Percentiles rank a stretch among this genome's conserved stretches.
These are phyloP conservation scores for Paraescarpia echinospica DNA, from an alignment of 1,140 invertebrate genomes.

Conservation along the genomic window DNA sequence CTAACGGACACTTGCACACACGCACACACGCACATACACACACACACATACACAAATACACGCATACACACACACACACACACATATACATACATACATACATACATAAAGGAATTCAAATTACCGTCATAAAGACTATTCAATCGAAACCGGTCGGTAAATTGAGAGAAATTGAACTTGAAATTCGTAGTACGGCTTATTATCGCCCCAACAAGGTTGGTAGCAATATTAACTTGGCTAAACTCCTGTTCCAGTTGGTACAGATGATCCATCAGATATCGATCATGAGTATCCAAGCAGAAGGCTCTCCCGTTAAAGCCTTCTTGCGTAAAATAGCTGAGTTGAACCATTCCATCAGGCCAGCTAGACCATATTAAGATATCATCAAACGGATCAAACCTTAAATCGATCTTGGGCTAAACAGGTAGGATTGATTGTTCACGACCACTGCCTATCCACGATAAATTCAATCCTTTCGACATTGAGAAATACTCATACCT, in stretches of 20 bases:
- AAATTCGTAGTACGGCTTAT: too few species aligned
- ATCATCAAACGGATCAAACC: background rate
- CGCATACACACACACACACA: background rate
- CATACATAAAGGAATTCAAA: background rate
- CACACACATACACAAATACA: background rate
- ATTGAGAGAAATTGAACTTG: too few species aligned
- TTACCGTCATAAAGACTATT: background rate
- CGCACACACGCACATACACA: background rate
- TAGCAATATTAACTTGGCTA: background rate
- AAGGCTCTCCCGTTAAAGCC: background rate
- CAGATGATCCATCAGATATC: background rate
- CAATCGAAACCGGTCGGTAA: background rate
- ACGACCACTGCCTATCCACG: background rate
- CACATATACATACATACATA: background rate
- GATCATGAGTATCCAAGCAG: background rate
- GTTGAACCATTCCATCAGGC: background rate
- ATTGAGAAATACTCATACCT: background rate
- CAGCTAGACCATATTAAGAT: background rate
- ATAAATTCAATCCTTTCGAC: background rate
- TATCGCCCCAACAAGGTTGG: too few species aligned
- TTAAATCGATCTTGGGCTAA: background rate
- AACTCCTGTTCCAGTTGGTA: background rate
- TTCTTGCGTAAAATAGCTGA: background rate
- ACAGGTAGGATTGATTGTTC: background rate
- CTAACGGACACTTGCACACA: background rate